Evolutionary conservation across 2,113 vertebrate species (phyloP), one percentile per base, ranked within the genome.

Genomic region (Psammodynastes pulverulentus): DNA sequence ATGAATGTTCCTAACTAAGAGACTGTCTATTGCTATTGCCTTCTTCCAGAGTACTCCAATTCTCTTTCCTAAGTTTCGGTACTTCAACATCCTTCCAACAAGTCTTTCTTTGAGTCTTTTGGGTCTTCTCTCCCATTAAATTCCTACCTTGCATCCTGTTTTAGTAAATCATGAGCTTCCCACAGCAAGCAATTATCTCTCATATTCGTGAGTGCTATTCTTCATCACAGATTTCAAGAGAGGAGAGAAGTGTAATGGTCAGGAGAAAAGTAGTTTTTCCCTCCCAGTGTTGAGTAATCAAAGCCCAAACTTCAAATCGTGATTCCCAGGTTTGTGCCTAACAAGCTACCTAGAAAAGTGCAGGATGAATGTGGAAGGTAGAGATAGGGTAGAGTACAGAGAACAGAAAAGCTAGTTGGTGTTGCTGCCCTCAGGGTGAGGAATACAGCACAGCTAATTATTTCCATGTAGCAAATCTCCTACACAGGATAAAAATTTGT

Each of bases 401-500:
- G 21, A 8, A 56, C 9, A 56, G 5, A 5, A 23, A n/a, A 34
- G 43, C 39, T n/a, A 34, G 26, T 21, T 72, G 62, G 15, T 79
- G 48, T 34, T 34, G 62, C 87, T 92, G 91, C 91, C 91, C 34
- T 52, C 51, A n/a, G 52, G 67, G 62, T 46, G 87, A 10, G 26
- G 49, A 84, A 54, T 53, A 54, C 51, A 48, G 91, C n/a, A 48
- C 62, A 48, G 91, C 91, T 92, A 88, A 89, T 92, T 92, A 89
- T 84, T 84, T 56, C 87, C 62, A 39, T 84, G 87, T 84, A 56
- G 52, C 67, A 92, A 92, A 92, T 88, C 62, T 92, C 62, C 54
- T 89, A 92, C 43, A 89, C 24, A 43, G 87, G 26, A 84, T 89
- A 84, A 84, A 43, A 48, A 92, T 89, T 89, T 92, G 91, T 92